These are phyloP conservation scores for Drosophila leontia DNA, from an alignment of 1,140 invertebrate genomes.

Conservation along the genomic window DNA sequence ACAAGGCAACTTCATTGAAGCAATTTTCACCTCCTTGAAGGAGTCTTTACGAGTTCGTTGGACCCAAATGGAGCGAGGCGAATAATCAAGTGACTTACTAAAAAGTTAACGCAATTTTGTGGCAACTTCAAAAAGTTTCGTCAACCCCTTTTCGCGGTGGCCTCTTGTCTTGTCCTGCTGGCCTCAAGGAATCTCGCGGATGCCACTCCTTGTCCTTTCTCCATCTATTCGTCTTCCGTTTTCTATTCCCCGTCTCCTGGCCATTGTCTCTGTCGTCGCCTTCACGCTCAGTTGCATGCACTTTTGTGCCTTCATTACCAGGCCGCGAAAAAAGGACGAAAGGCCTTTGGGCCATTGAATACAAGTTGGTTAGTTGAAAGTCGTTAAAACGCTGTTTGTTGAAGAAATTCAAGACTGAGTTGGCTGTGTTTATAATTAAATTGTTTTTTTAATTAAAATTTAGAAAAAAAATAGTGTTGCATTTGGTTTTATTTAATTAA, in stretches of 20 bases:
- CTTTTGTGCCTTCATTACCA: slow-evolving; percentile 57
- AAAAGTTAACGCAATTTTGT: slow-evolving; percentile 82
- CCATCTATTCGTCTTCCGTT: slow-evolving; percentile 2
- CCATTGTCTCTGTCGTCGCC: slow-evolving; percentile 24
- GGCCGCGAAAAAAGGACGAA: slow-evolving; percentile 25
- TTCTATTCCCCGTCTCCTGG: slow-evolving; percentile 4
- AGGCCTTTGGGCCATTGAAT: slow-evolving; percentile 9
- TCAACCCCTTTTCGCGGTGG: slow-evolving; percentile 53
- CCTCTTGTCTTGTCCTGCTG: slow-evolving; percentile 12
- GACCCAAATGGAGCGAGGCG: slow-evolving; percentile 31
- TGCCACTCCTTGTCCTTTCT: slow-evolving; percentile 9
- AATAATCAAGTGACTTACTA: slow-evolving; percentile 81
- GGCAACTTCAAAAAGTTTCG: slow-evolving; percentile 79
- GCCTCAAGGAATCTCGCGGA: slow-evolving; percentile 14
- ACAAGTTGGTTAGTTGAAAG: slow-evolving; percentile 24
- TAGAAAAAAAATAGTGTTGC: no score
- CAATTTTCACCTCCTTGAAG: slow-evolving; percentile 51
- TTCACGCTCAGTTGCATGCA: slow-evolving; percentile 80
- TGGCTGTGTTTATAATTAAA: slow-evolving; percentile 1
- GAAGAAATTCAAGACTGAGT: background rate
- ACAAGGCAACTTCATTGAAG: slow-evolving; percentile 61
- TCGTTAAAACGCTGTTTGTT: background rate
- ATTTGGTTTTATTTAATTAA: background rate
- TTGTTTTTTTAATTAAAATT: background rate
- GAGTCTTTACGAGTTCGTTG: slow-evolving; percentile 18